These are phyloP conservation scores for Philantomba maxwellii DNA, from an alignment of 2,113 vertebrate species.

Conservation along the genomic window DNA sequence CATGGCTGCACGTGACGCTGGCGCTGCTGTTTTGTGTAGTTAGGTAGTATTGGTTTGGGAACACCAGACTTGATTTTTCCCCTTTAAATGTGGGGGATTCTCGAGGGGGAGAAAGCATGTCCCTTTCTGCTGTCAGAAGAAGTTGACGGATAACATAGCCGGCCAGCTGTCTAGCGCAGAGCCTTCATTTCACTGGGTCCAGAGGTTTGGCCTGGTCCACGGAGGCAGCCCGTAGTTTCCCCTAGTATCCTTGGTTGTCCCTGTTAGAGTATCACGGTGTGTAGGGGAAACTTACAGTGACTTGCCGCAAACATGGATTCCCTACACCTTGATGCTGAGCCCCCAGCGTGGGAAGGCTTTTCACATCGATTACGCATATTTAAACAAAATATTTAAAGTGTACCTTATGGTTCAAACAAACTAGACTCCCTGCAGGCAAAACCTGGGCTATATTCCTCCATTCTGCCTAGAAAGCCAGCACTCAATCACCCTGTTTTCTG, in stretches of 20 bases:
- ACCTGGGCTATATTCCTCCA: neutral
- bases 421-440: neutral
- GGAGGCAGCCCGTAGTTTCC: neutral
- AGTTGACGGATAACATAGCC: neutral
- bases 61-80: neutral
- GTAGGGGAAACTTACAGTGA: neutral
- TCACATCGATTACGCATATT: neutral
- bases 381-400: neutral
- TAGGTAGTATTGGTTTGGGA: neutral
- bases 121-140: neutral
- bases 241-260: neutral
- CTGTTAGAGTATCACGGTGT: neutral
- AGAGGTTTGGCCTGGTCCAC: neutral
- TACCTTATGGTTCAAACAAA: neutral
- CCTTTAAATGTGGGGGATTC: neutral
- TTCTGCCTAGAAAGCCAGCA: neutral
- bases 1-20: neutral
- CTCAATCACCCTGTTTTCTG: neutral
- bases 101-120: neutral
- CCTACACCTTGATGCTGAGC: neutral
- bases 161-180: constrained; percentile 5
- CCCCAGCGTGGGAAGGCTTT: neutral
- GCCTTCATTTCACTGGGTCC: neutral
- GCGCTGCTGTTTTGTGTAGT: neutral
- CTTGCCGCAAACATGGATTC: neutral